Percentiles rank a stretch among this genome's conserved stretches.
Evolutionary conservation across 1,140 invertebrate species (phyloP).

Genomic region (Apis dorsata): DNA sequence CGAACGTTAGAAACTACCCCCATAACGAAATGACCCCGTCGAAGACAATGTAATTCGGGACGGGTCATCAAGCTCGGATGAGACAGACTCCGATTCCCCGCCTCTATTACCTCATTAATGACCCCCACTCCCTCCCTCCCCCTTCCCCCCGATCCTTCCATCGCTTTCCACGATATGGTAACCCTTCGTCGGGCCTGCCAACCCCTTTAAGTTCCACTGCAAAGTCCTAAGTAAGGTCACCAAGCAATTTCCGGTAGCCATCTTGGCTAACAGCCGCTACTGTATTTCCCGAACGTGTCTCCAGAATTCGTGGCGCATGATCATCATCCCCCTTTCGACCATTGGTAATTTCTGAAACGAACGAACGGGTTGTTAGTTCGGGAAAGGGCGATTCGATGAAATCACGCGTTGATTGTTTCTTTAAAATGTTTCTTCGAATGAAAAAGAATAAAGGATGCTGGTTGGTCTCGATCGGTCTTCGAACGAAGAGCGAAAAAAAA

Average conservation of each 20-base stretch:
- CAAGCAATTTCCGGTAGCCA: constrained; percentile 79
- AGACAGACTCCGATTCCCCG: constrained; percentile 68
- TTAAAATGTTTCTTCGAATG: no score
- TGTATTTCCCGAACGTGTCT: constrained; percentile 68
- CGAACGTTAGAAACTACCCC: constrained; percentile 35
- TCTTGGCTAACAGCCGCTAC: constrained; percentile 67
- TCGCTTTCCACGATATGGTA: constrained; percentile 67
- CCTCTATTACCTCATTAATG: constrained; percentile 78
- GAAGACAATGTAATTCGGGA: constrained; percentile 75
- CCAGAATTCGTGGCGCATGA: constrained; percentile 64
- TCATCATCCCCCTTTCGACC: constrained; percentile 37
- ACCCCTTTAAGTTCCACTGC: constrained; percentile 65
- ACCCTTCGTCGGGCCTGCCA: constrained; percentile 61
- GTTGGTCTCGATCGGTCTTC: background rate
- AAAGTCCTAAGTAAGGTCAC: constrained; percentile 78
- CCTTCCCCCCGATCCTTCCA: background rate
- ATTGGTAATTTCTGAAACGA: constrained; percentile 46
- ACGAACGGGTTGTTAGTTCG: constrained; percentile 21
- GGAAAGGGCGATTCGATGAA: constrained; percentile 35
- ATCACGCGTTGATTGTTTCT: background rate
- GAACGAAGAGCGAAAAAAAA: no score
- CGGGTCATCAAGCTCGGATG: constrained; percentile 76
- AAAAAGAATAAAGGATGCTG: background rate
- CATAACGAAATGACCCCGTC: constrained; percentile 55
- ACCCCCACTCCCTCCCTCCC: constrained; percentile 13